phyloP scores from a whole-genome alignment of 1,140 invertebrate genomes.

The Acromyrmex charruanus region DNA sequence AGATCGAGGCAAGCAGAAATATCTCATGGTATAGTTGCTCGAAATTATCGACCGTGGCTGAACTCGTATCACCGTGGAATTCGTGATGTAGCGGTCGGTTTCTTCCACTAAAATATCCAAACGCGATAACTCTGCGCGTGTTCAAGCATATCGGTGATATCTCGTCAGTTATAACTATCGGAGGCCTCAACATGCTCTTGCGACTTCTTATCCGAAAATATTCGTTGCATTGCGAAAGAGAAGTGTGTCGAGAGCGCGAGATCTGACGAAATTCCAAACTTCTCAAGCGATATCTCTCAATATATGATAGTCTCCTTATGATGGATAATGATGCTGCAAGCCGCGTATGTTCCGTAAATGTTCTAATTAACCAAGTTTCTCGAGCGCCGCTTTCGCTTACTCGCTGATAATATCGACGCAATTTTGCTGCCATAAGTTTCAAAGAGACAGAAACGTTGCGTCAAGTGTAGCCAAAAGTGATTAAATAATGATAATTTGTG shows the following conservation, averaged over 20 bases:
- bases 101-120: conserved; percentile 54
- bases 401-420: not conserved
- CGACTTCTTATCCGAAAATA: conserved; percentile 32
- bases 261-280: conserved; percentile 34
- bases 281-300: conserved; percentile 39
- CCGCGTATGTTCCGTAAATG: conserved; percentile 15
- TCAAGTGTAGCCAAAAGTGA: not conserved
- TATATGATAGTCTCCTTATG: conserved; percentile 15
- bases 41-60: conserved; percentile 42
- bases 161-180: conserved; percentile 11
- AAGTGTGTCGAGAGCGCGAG: not conserved
- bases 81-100: conserved; percentile 20
- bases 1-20: not conserved
- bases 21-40: conserved; percentile 8
- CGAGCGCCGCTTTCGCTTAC: not conserved
- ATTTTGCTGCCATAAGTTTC: conserved; percentile 1
- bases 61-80: conserved; percentile 21
- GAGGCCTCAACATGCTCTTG: not conserved
- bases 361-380: conserved; percentile 40
- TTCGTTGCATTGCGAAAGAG: conserved; percentile 11
- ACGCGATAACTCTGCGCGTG: conserved; percentile 5
- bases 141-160: not conserved
- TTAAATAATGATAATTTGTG: not conserved
- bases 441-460: not conserved
- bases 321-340: conserved; percentile 24